Conservation (phyloP, 2,113 vertebrate genomes). For the Macquaria australasica region DNA sequence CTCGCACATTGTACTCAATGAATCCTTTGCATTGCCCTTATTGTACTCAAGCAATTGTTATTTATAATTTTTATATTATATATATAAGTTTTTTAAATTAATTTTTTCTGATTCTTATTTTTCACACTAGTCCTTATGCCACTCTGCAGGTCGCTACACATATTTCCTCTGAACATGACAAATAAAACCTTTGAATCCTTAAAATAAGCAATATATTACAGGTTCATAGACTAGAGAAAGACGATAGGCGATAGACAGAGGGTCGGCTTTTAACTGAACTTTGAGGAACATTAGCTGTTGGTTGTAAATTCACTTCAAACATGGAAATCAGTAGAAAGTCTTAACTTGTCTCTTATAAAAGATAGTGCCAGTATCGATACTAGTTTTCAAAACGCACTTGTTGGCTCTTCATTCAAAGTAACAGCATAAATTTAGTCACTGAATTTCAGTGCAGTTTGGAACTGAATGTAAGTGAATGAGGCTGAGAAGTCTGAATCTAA, state of each 20-base stretch:
- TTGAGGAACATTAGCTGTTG: neutral
- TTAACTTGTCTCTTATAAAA: neutral
- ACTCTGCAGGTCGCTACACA: neutral
- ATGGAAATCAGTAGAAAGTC: neutral
- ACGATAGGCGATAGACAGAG: neutral
- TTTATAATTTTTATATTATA: too few species aligned
- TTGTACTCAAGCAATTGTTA: neutral
- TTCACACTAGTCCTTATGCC: neutral
- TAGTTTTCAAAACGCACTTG: neutral
- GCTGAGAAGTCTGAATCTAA: neutral
- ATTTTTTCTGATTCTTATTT: neutral
- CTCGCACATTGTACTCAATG: too few species aligned
- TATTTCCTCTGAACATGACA: too few species aligned
- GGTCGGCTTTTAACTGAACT: neutral
- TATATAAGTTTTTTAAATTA: too few species aligned
- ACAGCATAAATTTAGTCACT: too few species aligned
- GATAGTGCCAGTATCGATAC: neutral
- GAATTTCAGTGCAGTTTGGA: too few species aligned
- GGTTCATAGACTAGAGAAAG: neutral
- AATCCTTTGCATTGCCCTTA: neutral
- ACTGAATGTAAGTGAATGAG: too few species aligned
- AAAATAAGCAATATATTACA: neutral
- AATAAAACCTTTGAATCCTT: neutral
- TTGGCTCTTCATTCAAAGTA: too few species aligned
- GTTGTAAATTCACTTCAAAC: neutral